A percentile compares a stretch with the other conserved stretches of the same genome.
Conservation (phyloP, 2,113 vertebrate species). For the Montifringilla adamsi region DNA sequence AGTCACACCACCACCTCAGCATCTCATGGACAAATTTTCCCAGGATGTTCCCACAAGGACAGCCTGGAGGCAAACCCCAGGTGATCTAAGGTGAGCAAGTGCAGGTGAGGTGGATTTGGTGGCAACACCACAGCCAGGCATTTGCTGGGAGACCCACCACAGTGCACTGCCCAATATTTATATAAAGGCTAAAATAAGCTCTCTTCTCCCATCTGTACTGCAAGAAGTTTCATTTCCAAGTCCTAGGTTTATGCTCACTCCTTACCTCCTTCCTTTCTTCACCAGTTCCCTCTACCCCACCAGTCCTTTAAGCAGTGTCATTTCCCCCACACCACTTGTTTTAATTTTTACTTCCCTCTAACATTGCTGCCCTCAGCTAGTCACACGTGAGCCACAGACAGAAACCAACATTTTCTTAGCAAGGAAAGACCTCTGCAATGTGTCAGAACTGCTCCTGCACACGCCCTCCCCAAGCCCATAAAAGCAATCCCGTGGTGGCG, state of each 20-base stretch:
- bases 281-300: not conserved
- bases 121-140: not conserved
- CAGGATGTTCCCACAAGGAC: not conserved
- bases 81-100: not conserved
- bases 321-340: not conserved
- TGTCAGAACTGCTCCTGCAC: not conserved
- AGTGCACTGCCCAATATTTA: not conserved
- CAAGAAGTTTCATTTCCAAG: not conserved
- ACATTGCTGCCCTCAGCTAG: not conserved
- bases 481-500: not conserved
- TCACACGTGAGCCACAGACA: not conserved
- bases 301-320: not conserved
- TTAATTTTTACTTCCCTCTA: not conserved
- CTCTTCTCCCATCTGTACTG: not conserved
- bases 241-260: not conserved
- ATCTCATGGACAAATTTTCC: not conserved
- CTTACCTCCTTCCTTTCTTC: conserved; percentile 23
- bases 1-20: not conserved
- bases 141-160: not conserved
- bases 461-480: not conserved
- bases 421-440: not conserved
- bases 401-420: not conserved
- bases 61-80: not conserved
- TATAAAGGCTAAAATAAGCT: not conserved
- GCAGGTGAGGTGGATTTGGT: not conserved